Evolutionary conservation across 1,140 invertebrate genomes (phyloP).

Genomic region (Gonatopus flavifemur): DNA sequence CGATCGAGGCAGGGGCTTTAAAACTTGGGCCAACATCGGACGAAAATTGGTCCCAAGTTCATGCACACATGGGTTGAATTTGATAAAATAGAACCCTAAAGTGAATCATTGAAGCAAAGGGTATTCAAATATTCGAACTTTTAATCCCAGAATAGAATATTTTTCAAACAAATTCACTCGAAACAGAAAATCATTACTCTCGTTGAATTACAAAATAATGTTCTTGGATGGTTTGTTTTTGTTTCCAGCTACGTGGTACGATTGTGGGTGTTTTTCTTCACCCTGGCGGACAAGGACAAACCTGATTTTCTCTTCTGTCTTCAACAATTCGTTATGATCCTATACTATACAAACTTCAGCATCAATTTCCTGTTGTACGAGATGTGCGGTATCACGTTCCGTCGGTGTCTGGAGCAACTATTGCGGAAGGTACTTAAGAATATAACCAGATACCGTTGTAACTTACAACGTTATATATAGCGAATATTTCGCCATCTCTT

Average conservation of each 20-base stretch:
- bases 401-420: constrained; percentile 59
- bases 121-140: too few species aligned
- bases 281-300: constrained; percentile 47
- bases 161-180: too few species aligned
- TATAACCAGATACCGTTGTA: constrained; percentile 51
- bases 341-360: constrained; percentile 65
- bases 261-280: constrained; percentile 60
- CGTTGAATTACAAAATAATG: too few species aligned
- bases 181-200: too few species aligned
- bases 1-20: too few species aligned
- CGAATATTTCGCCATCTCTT: neutral
- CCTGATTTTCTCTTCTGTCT: constrained; percentile 58
- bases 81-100: too few species aligned
- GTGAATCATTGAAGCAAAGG: too few species aligned
- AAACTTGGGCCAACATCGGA: too few species aligned
- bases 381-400: constrained; percentile 62
- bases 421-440: constrained; percentile 53
- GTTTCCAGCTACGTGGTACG: constrained; percentile 62
- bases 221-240: constrained; percentile 17
- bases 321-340: constrained; percentile 63
- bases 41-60: too few species aligned
- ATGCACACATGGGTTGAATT: too few species aligned
- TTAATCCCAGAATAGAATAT: too few species aligned
- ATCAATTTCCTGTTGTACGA: constrained; percentile 64
- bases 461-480: constrained; percentile 46